A percentile compares a stretch with the other conserved stretches of the same genome.
Conservation (phyloP, 2,888 invertebrate genomes). For the Andrena dorsata region DNA sequence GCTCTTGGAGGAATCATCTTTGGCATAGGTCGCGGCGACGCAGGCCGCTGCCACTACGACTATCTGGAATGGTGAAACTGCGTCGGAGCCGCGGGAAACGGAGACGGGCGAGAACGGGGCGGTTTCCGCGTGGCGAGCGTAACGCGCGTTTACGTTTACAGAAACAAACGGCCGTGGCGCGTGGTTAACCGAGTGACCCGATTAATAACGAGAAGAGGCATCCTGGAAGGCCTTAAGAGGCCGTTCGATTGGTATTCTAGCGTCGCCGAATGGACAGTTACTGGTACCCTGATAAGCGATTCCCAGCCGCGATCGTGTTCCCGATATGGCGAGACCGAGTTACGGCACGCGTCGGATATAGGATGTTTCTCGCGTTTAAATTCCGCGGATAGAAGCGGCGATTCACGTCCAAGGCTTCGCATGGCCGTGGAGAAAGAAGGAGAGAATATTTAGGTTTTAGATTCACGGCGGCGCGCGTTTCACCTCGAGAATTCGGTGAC, state of each 20-base stretch:
- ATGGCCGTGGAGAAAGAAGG: conserved; percentile 51
- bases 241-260: conserved; percentile 80
- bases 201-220: conserved; percentile 79
- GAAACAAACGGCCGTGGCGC: conserved; percentile 56
- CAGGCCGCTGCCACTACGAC: conserved; percentile 66
- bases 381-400: conserved; percentile 34
- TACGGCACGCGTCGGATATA: conserved; percentile 54
- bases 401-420: conserved; percentile 30
- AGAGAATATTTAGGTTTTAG: conserved; percentile 71
- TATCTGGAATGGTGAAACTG: conserved; percentile 71
- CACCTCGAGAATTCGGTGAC: conserved; percentile 71
- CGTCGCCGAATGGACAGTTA: conserved; percentile 74
- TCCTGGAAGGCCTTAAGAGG: conserved; percentile 76
- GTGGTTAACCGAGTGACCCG: conserved; percentile 80
- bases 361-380: conserved; percentile 60
- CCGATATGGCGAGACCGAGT: conserved; percentile 74
- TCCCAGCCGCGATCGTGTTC: conserved; percentile 72
- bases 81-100: conserved; percentile 14
- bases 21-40: conserved; percentile 68
- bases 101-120: not conserved
- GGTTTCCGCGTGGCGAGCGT: not conserved
- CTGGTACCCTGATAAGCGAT: conserved; percentile 77
- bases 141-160: conserved; percentile 37
- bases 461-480: conserved; percentile 66
- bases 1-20: conserved; percentile 74